Percentiles rank a stretch among this genome's conserved stretches.
Conservation (phyloP, 2,797 vertebrate genomes). For the Urophycis tenuis region DNA sequence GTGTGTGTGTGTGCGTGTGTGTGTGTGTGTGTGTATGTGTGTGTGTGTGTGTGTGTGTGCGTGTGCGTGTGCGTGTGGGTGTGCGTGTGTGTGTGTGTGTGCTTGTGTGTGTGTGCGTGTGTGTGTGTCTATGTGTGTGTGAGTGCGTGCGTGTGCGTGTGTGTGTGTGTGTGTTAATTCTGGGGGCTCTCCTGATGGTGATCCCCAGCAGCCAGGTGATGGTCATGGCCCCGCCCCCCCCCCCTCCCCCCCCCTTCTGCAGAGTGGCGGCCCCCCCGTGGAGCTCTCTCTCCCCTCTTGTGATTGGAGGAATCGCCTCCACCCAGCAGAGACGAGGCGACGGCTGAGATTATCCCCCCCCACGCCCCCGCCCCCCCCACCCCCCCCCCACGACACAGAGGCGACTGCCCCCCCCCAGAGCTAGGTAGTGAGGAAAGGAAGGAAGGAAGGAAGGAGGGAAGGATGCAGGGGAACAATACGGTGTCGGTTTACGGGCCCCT, state of each 20-base stretch:
- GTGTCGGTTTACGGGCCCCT: not conserved
- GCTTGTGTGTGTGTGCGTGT: too few species aligned
- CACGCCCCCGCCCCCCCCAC: constrained; percentile 21
- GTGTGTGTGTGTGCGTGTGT: too few species aligned
- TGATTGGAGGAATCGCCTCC: constrained; percentile 22
- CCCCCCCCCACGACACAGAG: constrained; percentile 10
- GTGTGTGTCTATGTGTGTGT: too few species aligned
- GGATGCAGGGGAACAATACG: constrained; percentile 22
- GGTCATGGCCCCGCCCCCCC: constrained; percentile 50
- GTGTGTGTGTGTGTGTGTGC: too few species aligned
- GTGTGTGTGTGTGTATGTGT: too few species aligned
- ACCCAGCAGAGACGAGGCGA: constrained; percentile 36
- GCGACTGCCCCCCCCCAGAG: constrained; percentile 31
- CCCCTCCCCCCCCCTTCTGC: constrained; percentile 28
- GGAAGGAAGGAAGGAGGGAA: constrained; percentile 40
- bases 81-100: too few species aligned
- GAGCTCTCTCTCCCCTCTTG: constrained; percentile 42
- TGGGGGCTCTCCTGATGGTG: too few species aligned
- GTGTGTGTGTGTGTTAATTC: too few species aligned
- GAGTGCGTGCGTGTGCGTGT: too few species aligned
- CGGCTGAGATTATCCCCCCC: not conserved
- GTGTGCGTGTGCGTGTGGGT: too few species aligned
- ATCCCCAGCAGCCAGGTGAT: constrained; percentile 2
- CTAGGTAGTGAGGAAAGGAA: constrained; percentile 48
- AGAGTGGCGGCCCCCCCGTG: constrained; percentile 6